Conservation (phyloP, 2,113 vertebrate genomes). For the Scomber colias region DNA sequence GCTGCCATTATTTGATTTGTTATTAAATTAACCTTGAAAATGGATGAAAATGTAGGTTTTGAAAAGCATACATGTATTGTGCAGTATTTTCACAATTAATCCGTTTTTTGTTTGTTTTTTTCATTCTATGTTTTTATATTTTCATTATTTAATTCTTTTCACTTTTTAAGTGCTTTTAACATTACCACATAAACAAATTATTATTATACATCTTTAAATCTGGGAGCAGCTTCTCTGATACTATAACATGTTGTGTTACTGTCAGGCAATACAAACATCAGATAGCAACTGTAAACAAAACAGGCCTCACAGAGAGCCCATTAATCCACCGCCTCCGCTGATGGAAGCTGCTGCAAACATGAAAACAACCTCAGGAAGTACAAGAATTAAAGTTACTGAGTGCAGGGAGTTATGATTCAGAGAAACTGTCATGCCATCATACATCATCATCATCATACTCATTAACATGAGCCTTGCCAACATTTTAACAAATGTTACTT, state of each 20-base stretch:
- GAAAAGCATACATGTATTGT: background rate
- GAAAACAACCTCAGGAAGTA: background rate
- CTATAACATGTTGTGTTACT: background rate
- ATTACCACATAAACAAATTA: too few relatives aligned
- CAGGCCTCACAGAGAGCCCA: constrained; percentile 26
- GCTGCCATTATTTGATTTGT: too few relatives aligned
- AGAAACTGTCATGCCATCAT: background rate
- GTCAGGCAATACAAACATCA: background rate
- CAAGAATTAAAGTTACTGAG: background rate
- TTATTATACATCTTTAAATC: background rate
- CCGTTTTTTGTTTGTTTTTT: background rate
- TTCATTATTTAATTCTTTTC: background rate
- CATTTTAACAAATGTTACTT: too few relatives aligned
- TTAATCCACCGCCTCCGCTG: constrained; percentile 22
- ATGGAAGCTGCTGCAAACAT: constrained; percentile 22
- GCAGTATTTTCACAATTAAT: background rate
- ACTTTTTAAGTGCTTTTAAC: background rate
- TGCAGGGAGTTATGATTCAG: background rate
- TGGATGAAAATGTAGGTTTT: background rate
- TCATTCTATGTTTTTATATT: too few relatives aligned
- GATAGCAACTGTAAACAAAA: constrained; percentile 9
- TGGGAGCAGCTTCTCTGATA: background rate
- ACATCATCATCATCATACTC: too few relatives aligned
- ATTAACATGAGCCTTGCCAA: background rate
- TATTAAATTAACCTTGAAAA: too few relatives aligned